Evolutionary conservation across 1,140 invertebrate species (phyloP), one percentile per base, ranked within the genome.

Genomic region (Planococcus citri): DNA sequence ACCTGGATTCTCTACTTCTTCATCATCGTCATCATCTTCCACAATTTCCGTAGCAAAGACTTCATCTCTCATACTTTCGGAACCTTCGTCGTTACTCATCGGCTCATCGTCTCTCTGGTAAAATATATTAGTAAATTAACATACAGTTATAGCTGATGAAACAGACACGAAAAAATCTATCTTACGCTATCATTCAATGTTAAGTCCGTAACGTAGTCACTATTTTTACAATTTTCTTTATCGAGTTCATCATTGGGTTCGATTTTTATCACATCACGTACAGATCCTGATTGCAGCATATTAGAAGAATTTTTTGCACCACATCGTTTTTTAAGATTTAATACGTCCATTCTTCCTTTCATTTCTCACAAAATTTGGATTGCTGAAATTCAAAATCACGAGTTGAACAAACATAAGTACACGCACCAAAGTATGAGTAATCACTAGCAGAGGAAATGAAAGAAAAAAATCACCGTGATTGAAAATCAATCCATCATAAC

Each of bases 31-130:
- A 1, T 64, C 60, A 6, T 25, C 25, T 64, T 64, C 60, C 25
- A 25, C 17, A 4, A 64, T 64, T 17, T 64, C 60, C 3, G 25
- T 27, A 64, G 21, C 60, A 64, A 27, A 64, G 3, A 27, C 21
- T 64, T 64, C 60, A 3, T 64, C 22, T 25, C 24, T 64, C 10
- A 27, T 27, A 2, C 3, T 27, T 25, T 25, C 60, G 17, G 60
- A 64, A 60, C 21, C 20, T 64, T 64, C 60, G 22, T 51, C 41
- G n/a, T 51, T 51, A 51, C 41, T 51, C 60, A 64, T 64, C 3
- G 3, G 6, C 17, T 51, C 41, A 9, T 51, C 41, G 41, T 51
- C 22, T 25, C 60, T 64, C 60, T 64, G 25, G 21, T 4, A 64
- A 64, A 60, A 9, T 17, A 37, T 14, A 60, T 20, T 60, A 60